phyloP scores from a whole-genome alignment of 2,797 vertebrate genomes.

The Hydrocynus forskahlii region DNA sequence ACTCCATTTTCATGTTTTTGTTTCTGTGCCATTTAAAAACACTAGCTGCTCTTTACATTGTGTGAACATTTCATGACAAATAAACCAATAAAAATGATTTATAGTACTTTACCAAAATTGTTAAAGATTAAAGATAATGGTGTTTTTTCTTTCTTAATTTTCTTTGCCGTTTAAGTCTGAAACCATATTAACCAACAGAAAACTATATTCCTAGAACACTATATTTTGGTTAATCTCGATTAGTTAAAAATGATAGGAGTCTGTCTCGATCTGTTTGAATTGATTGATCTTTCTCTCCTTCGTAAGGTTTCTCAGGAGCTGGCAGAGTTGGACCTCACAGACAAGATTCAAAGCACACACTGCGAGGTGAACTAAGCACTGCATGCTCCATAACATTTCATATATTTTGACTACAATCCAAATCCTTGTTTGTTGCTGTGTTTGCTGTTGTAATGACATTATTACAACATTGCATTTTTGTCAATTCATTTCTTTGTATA shows the following conservation, averaged over 20 bases:
- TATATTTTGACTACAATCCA: no score
- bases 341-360: constrained; percentile 27
- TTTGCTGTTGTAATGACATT: not conserved
- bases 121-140: not conserved
- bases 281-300: not conserved
- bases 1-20: no score
- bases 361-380: constrained; percentile 22
- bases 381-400: no score
- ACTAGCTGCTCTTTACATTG: no score
- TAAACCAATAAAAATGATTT: no score
- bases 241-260: not conserved
- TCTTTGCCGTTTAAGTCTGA: not conserved
- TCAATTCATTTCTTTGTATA: not conserved
- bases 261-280: not conserved
- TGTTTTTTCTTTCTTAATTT: not conserved
- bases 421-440: not conserved
- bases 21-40: no score
- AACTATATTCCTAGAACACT: not conserved
- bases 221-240: no score
- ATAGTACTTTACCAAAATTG: no score
- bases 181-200: not conserved
- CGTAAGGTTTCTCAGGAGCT: constrained; percentile 14
- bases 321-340: constrained; percentile 19
- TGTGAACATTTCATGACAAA: no score
- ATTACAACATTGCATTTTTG: not conserved